Evolutionary conservation across 2,113 vertebrate species (phyloP).

Genomic region (Crotophaga sulcirostris): DNA sequence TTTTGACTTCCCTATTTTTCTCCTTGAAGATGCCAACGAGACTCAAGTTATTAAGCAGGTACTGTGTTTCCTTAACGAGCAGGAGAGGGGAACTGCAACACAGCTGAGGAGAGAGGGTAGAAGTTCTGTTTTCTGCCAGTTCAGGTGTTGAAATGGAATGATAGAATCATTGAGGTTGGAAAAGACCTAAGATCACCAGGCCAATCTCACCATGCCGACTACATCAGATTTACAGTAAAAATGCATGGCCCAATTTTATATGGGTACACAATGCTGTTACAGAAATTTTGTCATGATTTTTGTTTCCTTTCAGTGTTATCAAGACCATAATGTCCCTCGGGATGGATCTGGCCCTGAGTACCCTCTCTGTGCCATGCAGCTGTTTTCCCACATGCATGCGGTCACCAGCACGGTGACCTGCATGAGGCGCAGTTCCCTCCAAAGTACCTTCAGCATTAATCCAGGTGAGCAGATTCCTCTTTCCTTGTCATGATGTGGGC

Average conservation of each 20-base stretch:
- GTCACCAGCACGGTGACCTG: conserved; percentile 90
- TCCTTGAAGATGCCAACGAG: conserved; percentile 88
- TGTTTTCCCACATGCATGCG: conserved; percentile 91
- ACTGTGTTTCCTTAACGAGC: background rate
- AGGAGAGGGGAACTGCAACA: background rate
- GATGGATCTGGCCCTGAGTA: conserved; percentile 77
- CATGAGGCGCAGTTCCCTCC: conserved; percentile 88
- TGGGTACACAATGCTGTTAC: accelerated
- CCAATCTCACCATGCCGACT: too few relatives aligned
- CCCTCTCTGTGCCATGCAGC: conserved; percentile 94
- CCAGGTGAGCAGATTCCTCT: conserved; percentile 75
- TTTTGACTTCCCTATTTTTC: conserved; percentile 91
- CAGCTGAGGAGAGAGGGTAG: background rate
- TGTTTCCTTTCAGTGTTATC: conserved; percentile 79
- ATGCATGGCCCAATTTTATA: accelerated
- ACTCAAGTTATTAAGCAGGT: conserved; percentile 89
- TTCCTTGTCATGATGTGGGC: too few relatives aligned
- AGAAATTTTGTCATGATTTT: background rate
- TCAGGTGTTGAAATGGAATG: background rate
- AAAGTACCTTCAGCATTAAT: conserved; percentile 87
- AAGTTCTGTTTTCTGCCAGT: background rate
- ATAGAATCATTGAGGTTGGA: too few relatives aligned
- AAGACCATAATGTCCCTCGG: conserved; percentile 78
- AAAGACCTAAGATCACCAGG: too few relatives aligned
- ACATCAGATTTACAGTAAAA: background rate